Evolutionary conservation across 1,140 invertebrate species (phyloP).

Genomic region (Bombus ignitus): DNA sequence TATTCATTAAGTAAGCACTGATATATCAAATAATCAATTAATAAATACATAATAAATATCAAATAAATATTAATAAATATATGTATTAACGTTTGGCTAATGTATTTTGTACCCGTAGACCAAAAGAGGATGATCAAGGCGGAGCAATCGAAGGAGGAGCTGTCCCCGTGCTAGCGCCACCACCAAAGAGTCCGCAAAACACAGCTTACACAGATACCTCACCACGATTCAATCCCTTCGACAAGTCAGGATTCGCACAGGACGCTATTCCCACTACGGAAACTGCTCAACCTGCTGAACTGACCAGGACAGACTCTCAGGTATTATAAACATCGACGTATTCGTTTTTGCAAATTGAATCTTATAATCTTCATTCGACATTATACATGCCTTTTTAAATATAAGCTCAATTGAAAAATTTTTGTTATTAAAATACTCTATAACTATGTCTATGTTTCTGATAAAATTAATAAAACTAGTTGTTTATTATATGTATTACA

Average conservation of each 20-base stretch:
- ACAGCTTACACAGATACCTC: constrained; percentile 83
- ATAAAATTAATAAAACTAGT: not conserved
- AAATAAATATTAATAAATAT: not conserved
- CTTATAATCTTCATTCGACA: too few relatives aligned
- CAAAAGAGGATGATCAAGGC: constrained; percentile 83
- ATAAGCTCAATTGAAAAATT: too few relatives aligned
- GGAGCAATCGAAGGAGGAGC: constrained; percentile 76
- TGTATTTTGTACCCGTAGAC: constrained; percentile 79
- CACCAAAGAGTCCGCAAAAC: constrained; percentile 84
- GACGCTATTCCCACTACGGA: constrained; percentile 75
- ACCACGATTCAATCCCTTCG: constrained; percentile 88
- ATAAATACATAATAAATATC: not conserved
- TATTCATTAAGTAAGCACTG: constrained; percentile 88
- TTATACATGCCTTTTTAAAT: too few relatives aligned
- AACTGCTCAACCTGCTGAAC: constrained; percentile 65
- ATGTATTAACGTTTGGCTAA: not conserved
- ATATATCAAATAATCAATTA: constrained; percentile 6
- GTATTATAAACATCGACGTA: constrained; percentile 49
- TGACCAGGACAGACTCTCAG: constrained; percentile 79
- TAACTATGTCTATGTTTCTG: too few relatives aligned
- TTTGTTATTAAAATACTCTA: too few relatives aligned
- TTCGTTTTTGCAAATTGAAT: not conserved
- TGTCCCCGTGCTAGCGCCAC: constrained; percentile 90
- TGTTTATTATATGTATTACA: not conserved
- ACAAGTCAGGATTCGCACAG: constrained; percentile 85